Base-by-base conservation (phyloP, 2,888 invertebrate species). In the Drosophila planitibia region DNA sequence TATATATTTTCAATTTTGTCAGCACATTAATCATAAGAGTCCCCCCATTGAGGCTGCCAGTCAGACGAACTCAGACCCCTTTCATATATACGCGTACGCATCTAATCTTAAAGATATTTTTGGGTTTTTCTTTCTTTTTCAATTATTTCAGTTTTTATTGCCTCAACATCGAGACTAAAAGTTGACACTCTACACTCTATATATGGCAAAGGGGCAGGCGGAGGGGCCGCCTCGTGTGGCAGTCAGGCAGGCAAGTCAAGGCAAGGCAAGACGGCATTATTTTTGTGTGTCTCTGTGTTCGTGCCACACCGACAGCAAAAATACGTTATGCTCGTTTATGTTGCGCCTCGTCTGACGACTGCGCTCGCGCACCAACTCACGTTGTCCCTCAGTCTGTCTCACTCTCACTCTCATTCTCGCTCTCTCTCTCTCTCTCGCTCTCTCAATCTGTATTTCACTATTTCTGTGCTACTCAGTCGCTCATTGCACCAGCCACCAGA, bases 301-400 rank as follows among this genome's bases (percentile, higher is more conserved):
- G 69, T 87, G 87, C 71, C 75, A 88, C 88, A 89, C 80, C 82
- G 88, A 90, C 87, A 90, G 85, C 66, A 90, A 87, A 87, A 87
- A 87, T 90, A 87, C 87, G 87, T 87, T 87, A 87, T 83, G 85
- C 75, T 83, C 88, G 82, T 83, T 89, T 88, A 89, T 87, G 90
- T 87, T 87, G 87, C 73, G 86, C 76, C 82, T 83, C 71, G 70
- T 62, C 76, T 67, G 65, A 62, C 70, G 57, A 70, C 54, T 74
- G 82, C 76, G 82, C 82, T 78, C 84, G 87, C 81, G 67, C 78
- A 79, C 60, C 81, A 69, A 70, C 64, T 74, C 79, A 77, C 82
- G 76, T 79, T 67, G 67, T 64, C 62, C 37, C 62, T 70, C 49
- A 41, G 47, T 25, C 25, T 47, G 9, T 47, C 25, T 55, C 37